Evolutionary conservation across 1,140 invertebrate species (phyloP), one percentile per base, ranked within the genome.

Genomic region (Varroa destructor): DNA sequence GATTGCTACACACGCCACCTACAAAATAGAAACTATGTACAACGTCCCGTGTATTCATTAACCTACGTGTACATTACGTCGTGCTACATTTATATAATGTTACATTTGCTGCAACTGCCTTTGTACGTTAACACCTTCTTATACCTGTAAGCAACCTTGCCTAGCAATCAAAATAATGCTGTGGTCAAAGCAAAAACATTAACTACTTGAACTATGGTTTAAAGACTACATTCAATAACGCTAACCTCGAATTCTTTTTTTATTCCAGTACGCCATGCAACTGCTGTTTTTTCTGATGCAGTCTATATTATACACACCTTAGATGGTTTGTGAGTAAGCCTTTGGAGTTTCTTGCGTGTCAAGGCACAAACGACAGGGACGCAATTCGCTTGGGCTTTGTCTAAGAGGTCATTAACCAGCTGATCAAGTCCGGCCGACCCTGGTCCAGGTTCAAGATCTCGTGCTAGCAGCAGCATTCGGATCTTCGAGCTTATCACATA

Each of bases 1-100:
- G 14, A 67, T 67, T 12, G 61, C 61, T 40, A 67, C 46, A 46
- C 61, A 67, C 36, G 61, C 61, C 61, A 67, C 61, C 61, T 67
- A 46, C 12, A 12, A 42, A 12, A n/a, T 12, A n/a, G 55, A 56
- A 56, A n/a, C n/a, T 56, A 12, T 56, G 10, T n/a, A 56, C 25
- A 25, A 25, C 25, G 25, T 25, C 25, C 25, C 25, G 25, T 25
- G 25, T 25, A 25, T 25, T 25, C 25, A 25, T 25, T 25, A 25
- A 25, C 25, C 25, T 25, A 25, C 25, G 25, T 25, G 25, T 25
- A 25, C 25, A 25, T 25, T 25, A 25, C 25, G 25, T 25, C 25
- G 25, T 25, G 25, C 25, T 25, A 25, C 25, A 25, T 25, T 25
- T 25, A 25, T 25, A 25, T 25, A 25, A 0, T 25, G 25, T 25